Evolutionary conservation across 2,888 invertebrate species (phyloP), one percentile per base, ranked within the genome.

Genomic region (Eucriotettix oculatus): DNA sequence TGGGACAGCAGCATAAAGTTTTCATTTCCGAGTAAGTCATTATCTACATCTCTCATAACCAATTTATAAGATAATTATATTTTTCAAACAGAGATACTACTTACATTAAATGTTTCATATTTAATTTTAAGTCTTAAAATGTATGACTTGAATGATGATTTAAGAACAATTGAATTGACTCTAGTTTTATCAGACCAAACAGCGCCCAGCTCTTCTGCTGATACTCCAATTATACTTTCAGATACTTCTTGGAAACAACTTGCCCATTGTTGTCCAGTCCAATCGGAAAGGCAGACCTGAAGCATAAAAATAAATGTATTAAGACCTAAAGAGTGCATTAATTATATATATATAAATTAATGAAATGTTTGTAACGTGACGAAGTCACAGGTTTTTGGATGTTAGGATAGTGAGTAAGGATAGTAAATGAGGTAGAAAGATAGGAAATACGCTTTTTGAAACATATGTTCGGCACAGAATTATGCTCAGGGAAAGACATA

Each of bases 71-170:
- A 17, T 56, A 5, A 12, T 41, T 41, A 5, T 2, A 29, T 11
- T 53, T 53, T 11, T n/a, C n/a, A 48, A 48, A 5, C 14, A 54
- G 40, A n/a, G n/a, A n/a, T 54, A 16, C 1, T 29, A 60, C 63
- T 56, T 75, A 92, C 95, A 71, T 92, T 95, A 71, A 86, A 99
- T 12, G 82, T 86, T 74, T 99, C 98, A 76, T 90, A 81, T 75
- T 92, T 94, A 43, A 89, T 85, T 61, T 95, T 79, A 66, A 96
- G 78, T 72, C 87, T 90, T 71, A 96, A 89, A 42, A 88, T 78
- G 69, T 82, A 91, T 0, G 84, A 81, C 69, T 82, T 85, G 73
- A 97, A 96, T 66, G 84, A 82, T 42, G 88, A 82, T 10, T 84
- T 80, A 40, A 84, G 80, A 60, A 87, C 77, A 52, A 80, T 78